Conservation (phyloP, 1,140 invertebrate species). For the Diprion similis region DNA sequence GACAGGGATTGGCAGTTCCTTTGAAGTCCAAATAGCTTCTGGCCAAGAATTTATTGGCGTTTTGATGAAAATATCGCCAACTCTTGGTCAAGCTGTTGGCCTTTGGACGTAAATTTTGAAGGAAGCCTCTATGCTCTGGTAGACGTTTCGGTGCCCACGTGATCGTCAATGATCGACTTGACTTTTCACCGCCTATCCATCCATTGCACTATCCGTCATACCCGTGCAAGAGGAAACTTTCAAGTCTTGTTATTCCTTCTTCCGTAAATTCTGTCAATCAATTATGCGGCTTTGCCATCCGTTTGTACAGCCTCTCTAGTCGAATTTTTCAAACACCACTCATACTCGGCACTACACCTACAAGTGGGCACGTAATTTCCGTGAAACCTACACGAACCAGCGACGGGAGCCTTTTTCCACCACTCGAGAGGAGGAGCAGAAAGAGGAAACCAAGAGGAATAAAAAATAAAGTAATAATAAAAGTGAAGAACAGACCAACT, state of each 20-base stretch:
- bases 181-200: too few relatives aligned
- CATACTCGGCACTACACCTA: too few relatives aligned
- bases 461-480: background rate
- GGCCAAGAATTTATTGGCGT: constrained; percentile 4
- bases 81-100: background rate
- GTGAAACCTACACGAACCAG: background rate
- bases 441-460: background rate
- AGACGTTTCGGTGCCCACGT: background rate
- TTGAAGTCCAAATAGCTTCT: background rate
- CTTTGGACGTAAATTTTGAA: background rate
- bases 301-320: too few relatives aligned
- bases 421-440: too few relatives aligned
- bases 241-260: too few relatives aligned
- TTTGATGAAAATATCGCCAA: background rate
- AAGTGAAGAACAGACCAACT: background rate
- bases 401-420: too few relatives aligned
- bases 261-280: too few relatives aligned
- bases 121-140: background rate
- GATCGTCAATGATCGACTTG: background rate
- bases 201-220: too few relatives aligned
- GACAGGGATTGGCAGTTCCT: background rate
- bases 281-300: too few relatives aligned
- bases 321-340: too few relatives aligned
- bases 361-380: background rate
- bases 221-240: too few relatives aligned